Percentiles rank a stretch among this genome's conserved stretches.
Evolutionary conservation across 1,140 invertebrate species (phyloP).

Genomic region (Drosophila pallidifrons): DNA sequence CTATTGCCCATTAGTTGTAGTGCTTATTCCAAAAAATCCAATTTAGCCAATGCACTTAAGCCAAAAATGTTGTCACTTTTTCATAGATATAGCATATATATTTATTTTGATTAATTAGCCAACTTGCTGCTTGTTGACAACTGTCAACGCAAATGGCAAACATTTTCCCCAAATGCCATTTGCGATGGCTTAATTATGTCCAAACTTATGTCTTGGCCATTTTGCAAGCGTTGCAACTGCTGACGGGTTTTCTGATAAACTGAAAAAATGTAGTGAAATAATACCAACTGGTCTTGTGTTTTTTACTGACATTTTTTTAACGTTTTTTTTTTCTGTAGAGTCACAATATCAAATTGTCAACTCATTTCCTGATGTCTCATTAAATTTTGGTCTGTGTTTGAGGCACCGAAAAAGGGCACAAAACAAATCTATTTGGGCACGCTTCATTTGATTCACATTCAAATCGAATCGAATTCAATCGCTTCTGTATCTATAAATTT

Average conservation of each 20-base stretch:
- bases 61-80: constrained; percentile 50
- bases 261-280: constrained; percentile 15
- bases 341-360: constrained; percentile 52
- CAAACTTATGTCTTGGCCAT: constrained; percentile 67
- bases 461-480: constrained; percentile 55
- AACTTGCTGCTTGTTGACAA: constrained; percentile 59
- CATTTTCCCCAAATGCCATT: constrained; percentile 59
- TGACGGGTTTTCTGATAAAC: constrained; percentile 65
- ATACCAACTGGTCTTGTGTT: constrained; percentile 14
- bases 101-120: constrained; percentile 73
- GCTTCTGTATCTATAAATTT: constrained; percentile 64
- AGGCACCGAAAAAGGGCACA: constrained; percentile 48
- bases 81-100: constrained; percentile 20
- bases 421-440: constrained; percentile 65
- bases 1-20: constrained; percentile 14
- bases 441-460: constrained; percentile 68
- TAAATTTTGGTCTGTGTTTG: not conserved
- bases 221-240: constrained; percentile 54
- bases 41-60: constrained; percentile 23
- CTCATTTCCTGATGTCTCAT: constrained; percentile 52
- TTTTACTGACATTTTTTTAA: not conserved
- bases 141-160: constrained; percentile 79
- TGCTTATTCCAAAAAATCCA: constrained; percentile 11
- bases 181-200: constrained; percentile 80
- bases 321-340: not conserved